phyloP scores from a whole-genome alignment of 2,797 vertebrate genomes.

The Phalloptychus januarius region DNA sequence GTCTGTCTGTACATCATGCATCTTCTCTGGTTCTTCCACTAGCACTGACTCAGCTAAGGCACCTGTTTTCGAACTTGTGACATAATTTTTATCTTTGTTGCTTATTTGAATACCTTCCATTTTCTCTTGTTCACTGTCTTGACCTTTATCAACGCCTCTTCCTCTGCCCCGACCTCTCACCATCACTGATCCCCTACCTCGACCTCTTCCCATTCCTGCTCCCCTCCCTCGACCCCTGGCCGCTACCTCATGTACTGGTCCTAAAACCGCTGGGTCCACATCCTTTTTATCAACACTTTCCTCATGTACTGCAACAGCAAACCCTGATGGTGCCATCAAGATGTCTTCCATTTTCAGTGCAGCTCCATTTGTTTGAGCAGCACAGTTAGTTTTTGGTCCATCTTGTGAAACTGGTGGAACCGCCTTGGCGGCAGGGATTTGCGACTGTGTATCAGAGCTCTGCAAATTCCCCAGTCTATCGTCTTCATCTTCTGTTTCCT shows the following conservation, averaged over 20 bases:
- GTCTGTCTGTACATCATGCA: conserved; percentile 24
- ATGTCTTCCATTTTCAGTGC: conserved; percentile 26
- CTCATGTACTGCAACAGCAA: conserved; percentile 9
- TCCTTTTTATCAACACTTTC: conserved; percentile 3
- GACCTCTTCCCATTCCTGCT: neutral
- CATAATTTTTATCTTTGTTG: conserved; percentile 14
- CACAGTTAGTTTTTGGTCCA: conserved; percentile 45
- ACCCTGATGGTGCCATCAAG: neutral
- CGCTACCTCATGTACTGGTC: neutral
- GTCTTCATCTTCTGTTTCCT: conserved; percentile 31
- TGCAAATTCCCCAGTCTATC: conserved; percentile 15
- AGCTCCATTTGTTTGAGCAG: conserved; percentile 22
- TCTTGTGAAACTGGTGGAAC: conserved; percentile 24
- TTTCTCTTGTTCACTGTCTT: conserved; percentile 5
- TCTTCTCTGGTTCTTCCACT: conserved; percentile 45
- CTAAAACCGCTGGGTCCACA: conserved; percentile 18
- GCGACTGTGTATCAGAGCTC: conserved; percentile 9
- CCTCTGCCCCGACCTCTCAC: conserved; percentile 17
- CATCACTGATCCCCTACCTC: conserved; percentile 14
- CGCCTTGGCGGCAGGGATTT: conserved; percentile 1
- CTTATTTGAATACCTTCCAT: conserved; percentile 31
- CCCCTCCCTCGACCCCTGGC: conserved; percentile 19
- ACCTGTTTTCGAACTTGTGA: conserved; percentile 22
- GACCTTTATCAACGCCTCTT: neutral
- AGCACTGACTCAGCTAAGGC: conserved; percentile 18